Evolutionary conservation across 2,797 vertebrate genomes (phyloP).

Genomic region (Sebastes nivosus): DNA sequence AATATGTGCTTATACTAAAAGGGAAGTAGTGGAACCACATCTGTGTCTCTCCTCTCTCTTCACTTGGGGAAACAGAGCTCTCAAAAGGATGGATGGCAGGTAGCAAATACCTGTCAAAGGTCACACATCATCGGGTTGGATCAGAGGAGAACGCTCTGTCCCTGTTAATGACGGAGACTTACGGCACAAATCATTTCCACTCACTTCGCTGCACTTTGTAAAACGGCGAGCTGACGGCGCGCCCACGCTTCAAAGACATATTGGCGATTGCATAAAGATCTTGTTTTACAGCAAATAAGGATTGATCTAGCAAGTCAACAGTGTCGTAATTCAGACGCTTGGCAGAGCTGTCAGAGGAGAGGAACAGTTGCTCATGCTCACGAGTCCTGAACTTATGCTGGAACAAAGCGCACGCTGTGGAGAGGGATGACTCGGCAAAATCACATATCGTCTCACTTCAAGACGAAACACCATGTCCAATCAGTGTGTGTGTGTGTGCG

Average conservation of each 20-base stretch:
- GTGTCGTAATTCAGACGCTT: slow-evolving; percentile 29
- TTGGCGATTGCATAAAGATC: slow-evolving; percentile 33
- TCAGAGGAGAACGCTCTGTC: slow-evolving; percentile 5
- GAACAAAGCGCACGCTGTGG: neutral
- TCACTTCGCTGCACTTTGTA: slow-evolving; percentile 5
- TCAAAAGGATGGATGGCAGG: slow-evolving; percentile 8
- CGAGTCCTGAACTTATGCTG: neutral
- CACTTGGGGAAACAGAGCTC: slow-evolving; percentile 1
- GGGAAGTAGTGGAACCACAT: neutral
- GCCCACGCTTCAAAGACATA: slow-evolving; percentile 1
- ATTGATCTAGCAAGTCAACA: slow-evolving; percentile 36
- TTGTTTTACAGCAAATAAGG: slow-evolving; percentile 46
- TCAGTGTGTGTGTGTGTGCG: neutral
- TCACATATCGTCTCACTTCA: neutral
- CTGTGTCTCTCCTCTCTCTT: neutral
- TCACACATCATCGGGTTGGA: slow-evolving; percentile 13
- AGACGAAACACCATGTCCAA: slow-evolving; percentile 1
- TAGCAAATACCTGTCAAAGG: slow-evolving; percentile 26
- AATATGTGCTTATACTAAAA: neutral
- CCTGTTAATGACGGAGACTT: slow-evolving; percentile 25
- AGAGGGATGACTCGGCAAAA: neutral
- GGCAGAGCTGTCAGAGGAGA: slow-evolving; percentile 10
- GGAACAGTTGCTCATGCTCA: neutral
- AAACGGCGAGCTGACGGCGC: neutral
- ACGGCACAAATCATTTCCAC: slow-evolving; percentile 32